phyloP scores from a whole-genome alignment of 1,140 invertebrate genomes.

The Drosophila orena region DNA sequence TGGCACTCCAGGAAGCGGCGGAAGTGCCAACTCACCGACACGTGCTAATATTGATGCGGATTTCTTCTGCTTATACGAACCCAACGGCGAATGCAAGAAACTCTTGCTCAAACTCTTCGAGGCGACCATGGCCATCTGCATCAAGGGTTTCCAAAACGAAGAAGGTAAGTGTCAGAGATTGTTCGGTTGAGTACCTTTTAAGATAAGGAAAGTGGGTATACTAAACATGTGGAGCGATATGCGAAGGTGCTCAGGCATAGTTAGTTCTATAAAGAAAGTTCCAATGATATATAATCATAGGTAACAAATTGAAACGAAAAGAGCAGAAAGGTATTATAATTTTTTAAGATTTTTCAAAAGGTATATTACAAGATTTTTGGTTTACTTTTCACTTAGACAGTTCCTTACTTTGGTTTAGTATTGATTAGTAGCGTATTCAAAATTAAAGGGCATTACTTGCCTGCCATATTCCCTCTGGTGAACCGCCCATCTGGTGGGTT shows the following conservation, averaged over 20 bases:
- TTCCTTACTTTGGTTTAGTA: too few species aligned
- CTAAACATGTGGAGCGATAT: not conserved
- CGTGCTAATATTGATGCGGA: constrained; percentile 61
- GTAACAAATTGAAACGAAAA: too few species aligned
- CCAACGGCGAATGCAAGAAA: constrained; percentile 78
- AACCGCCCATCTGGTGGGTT: constrained; percentile 1
- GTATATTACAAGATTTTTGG: too few species aligned
- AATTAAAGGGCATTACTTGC: not conserved
- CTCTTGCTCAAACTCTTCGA: constrained; percentile 78
- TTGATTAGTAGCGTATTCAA: not conserved
- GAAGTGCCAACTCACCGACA: constrained; percentile 7
- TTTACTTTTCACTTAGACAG: too few species aligned
- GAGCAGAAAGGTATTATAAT: too few species aligned
- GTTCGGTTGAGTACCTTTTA: constrained; percentile 6
- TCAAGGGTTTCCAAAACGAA: constrained; percentile 81
- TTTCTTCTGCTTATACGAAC: constrained; percentile 64
- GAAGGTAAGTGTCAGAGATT: constrained; percentile 67
- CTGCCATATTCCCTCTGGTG: not conserved
- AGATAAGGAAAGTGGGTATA: not conserved
- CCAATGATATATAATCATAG: too few species aligned
- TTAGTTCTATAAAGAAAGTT: too few species aligned
- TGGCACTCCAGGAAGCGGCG: constrained; percentile 8
- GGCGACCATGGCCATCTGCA: constrained; percentile 82
- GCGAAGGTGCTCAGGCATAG: too few species aligned
- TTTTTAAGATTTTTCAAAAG: too few species aligned